Conservation (phyloP, 1,140 invertebrate genomes). For the Augochlora pura region DNA sequence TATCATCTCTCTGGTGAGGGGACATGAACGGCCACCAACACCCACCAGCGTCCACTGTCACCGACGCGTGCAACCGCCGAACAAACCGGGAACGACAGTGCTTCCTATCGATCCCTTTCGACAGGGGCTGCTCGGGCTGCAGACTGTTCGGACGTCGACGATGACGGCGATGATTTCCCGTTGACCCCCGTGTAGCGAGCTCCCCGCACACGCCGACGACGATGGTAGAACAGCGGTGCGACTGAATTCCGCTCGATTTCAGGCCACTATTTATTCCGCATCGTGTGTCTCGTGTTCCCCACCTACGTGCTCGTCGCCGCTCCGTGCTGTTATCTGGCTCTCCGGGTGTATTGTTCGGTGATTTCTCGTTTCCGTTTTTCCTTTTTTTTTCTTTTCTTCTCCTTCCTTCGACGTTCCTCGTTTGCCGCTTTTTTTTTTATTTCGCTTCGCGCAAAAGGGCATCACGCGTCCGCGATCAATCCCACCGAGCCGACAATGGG, state of each 20-base stretch:
- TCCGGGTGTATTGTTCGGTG: slow-evolving; percentile 58
- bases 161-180: neutral
- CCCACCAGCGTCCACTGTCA: neutral
- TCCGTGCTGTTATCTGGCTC: slow-evolving; percentile 60
- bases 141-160: neutral
- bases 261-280: slow-evolving; percentile 67
- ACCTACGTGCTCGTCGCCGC: slow-evolving; percentile 57
- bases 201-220: slow-evolving; percentile 33
- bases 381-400: neutral
- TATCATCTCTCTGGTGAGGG: slow-evolving; percentile 17
- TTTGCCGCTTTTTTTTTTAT: neutral
- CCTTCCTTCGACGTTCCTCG: no score
- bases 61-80: neutral
- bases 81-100: neutral
- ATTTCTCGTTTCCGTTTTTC: slow-evolving; percentile 61
- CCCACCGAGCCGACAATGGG: slow-evolving; percentile 8
- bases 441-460: slow-evolving; percentile 2
- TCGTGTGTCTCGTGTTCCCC: slow-evolving; percentile 62
- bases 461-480: slow-evolving; percentile 8
- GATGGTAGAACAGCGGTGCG: slow-evolving; percentile 55
- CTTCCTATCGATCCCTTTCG: slow-evolving; percentile 22
- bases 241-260: slow-evolving; percentile 68
- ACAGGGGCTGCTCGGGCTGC: no score
- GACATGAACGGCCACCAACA: slow-evolving; percentile 3
- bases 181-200: neutral